These are phyloP conservation scores for Rhynchonycteris naso DNA, from an alignment of 2,797 vertebrate species.

Conservation along the genomic window DNA sequence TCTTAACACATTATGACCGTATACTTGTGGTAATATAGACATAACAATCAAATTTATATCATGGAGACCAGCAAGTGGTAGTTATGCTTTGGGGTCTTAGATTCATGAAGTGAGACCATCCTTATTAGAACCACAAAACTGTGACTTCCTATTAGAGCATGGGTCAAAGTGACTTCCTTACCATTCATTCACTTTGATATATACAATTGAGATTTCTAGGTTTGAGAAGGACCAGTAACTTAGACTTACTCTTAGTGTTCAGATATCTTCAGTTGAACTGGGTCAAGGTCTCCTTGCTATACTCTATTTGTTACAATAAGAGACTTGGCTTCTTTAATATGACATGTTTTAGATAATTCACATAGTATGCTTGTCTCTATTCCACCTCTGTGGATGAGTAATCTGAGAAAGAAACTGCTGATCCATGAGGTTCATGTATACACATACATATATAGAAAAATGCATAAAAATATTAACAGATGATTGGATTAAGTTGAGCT, in stretches of 20 bases:
- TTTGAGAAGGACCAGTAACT: not conserved
- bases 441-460: not conserved
- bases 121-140: not conserved
- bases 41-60: not conserved
- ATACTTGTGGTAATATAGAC: not conserved
- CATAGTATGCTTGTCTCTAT: not conserved
- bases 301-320: not conserved
- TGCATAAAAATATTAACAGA: conserved; percentile 1
- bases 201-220: not conserved
- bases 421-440: not conserved
- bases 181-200: not conserved
- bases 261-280: not conserved
- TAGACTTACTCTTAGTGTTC: not conserved
- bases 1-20: not conserved
- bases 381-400: not conserved
- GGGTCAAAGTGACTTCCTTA: not conserved
- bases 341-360: not conserved
- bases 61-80: not conserved
- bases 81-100: not conserved
- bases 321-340: not conserved
- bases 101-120: not conserved
- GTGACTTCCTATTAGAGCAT: not conserved
- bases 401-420: conserved; percentile 37
- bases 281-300: not conserved
- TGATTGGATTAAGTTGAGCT: conserved; percentile 6